These are phyloP conservation scores for Oikopleura albicans DNA, from an alignment of 23 tunicate genomes.

Conservation along the genomic window DNA sequence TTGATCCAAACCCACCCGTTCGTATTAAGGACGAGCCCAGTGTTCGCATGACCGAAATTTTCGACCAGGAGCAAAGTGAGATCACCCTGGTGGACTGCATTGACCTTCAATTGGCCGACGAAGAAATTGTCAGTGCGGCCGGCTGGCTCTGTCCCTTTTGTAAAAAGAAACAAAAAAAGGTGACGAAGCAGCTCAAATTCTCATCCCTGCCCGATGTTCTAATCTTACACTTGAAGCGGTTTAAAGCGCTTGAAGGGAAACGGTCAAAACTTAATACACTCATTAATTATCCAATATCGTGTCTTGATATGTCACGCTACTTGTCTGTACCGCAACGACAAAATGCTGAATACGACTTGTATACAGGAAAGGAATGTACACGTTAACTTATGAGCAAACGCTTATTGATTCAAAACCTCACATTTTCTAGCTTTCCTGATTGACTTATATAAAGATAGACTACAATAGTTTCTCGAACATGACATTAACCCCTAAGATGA, in stretches of 20 bases:
- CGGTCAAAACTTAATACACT: conserved; percentile 3
- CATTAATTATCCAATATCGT: background rate
- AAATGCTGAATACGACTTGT: background rate
- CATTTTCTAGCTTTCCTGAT: too few species aligned
- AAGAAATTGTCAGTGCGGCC: background rate
- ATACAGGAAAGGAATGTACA: too few species aligned
- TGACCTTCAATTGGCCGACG: background rate
- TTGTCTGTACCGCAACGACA: background rate
- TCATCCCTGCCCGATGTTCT: background rate
- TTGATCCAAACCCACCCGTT: background rate
- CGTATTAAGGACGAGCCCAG: conserved; percentile 1
- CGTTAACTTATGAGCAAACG: too few species aligned
- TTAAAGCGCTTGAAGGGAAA: conserved; percentile 4
- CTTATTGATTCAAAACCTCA: too few species aligned
- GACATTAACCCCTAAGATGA: too few species aligned
- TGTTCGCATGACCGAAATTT: background rate
- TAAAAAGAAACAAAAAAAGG: conserved; percentile 3
- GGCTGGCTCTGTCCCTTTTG: background rate
- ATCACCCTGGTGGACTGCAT: background rate
- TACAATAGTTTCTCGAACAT: too few species aligned
- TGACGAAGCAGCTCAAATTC: background rate
- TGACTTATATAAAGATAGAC: too few species aligned
- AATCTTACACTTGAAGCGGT: background rate
- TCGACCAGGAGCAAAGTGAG: background rate
- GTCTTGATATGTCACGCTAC: background rate